Conservation (phyloP, 1,140 invertebrate species). For the Caligus rogercresseyi region DNA sequence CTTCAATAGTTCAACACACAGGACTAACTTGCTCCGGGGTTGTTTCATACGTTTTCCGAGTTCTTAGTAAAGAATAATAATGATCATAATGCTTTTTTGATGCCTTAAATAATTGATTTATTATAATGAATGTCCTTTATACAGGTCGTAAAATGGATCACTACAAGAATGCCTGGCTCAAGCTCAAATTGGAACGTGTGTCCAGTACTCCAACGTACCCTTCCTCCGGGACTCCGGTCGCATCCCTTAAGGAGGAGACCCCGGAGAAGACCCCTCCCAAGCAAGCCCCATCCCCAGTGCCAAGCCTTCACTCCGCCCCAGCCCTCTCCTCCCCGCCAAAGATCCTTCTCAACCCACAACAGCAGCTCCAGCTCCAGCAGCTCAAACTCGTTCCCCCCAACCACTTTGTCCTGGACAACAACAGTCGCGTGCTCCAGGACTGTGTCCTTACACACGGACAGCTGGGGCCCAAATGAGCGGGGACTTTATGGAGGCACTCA, state of each 20-base stretch:
- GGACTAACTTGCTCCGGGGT: no score
- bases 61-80: no score
- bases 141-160: slow-evolving; percentile 65
- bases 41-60: no score
- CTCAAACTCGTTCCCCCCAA: neutral
- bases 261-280: neutral
- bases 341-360: neutral
- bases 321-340: neutral
- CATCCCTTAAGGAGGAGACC: neutral
- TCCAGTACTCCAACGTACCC: neutral
- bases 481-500: slow-evolving; percentile 25
- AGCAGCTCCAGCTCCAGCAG: neutral
- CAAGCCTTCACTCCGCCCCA: neutral
- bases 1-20: no score
- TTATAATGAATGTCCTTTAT: no score
- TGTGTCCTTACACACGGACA: slow-evolving; percentile 20
- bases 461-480: neutral
- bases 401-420: neutral
- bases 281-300: neutral
- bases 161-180: slow-evolving; percentile 64
- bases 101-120: no score
- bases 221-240: no score
- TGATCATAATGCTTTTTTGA: no score
- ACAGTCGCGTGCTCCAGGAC: neutral
- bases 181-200: slow-evolving; percentile 34